Evolutionary conservation across 92 coral and sea anemone genomes (phyloP).

Genomic region (Palythoa caribaeorum): DNA sequence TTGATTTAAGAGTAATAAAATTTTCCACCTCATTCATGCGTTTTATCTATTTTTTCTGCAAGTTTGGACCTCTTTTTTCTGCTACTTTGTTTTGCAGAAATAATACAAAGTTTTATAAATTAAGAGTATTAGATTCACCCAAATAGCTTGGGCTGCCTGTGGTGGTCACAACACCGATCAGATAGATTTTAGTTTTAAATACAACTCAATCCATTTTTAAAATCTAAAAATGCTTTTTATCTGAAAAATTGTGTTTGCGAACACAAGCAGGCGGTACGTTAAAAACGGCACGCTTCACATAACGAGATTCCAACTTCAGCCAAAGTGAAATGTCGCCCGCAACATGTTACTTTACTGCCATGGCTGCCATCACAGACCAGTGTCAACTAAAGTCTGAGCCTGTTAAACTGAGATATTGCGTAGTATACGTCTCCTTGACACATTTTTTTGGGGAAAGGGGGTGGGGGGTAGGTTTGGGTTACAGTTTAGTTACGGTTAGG

Average conservation of each 20-base stretch:
- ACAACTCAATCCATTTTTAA: neutral
- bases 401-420: neutral
- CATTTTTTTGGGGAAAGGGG: too few species aligned
- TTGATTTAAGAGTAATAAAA: too few species aligned
- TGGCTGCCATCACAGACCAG: too few species aligned
- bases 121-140: too few species aligned
- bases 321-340: conserved; percentile 1
- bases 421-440: neutral
- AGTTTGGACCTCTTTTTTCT: too few species aligned
- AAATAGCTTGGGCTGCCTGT: neutral
- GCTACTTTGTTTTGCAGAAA: too few species aligned
- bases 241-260: neutral
- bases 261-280: neutral
- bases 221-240: neutral
- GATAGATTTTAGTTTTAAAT: neutral
- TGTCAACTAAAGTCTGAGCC: neutral
- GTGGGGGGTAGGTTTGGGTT: too few species aligned
- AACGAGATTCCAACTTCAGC: neutral
- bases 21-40: too few species aligned
- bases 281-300: neutral
- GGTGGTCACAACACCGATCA: neutral
- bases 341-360: neutral
- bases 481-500: too few species aligned
- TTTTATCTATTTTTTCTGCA: too few species aligned
- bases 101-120: too few species aligned